Conservation (phyloP, 2,113 vertebrate species). For the Pseudorectes ferrugineus region DNA sequence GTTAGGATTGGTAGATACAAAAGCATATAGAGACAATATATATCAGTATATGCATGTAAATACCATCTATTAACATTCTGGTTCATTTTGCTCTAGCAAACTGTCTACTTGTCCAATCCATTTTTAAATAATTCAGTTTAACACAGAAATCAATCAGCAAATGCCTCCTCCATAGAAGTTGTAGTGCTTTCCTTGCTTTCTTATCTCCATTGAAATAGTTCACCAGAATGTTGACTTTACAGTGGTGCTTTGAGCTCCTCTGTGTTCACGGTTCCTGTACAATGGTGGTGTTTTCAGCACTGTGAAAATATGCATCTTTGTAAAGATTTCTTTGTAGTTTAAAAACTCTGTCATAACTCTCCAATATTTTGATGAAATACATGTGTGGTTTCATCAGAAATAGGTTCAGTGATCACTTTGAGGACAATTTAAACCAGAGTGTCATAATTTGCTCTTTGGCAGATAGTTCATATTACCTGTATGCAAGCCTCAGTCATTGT, state of each 20-base stretch:
- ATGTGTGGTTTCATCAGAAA: neutral
- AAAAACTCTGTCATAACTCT: neutral
- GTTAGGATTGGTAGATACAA: neutral
- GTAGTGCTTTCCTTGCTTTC: neutral
- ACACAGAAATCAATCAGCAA: neutral
- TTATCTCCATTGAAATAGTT: neutral
- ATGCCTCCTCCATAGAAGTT: neutral
- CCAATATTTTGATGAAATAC: neutral
- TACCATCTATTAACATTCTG: neutral
- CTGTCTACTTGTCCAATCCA: neutral
- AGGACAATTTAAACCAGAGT: neutral
- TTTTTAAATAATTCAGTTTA: neutral
- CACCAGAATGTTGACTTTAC: neutral
- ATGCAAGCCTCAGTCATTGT: fast-evolving
- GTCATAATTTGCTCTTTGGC: neutral
- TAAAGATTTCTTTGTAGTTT: neutral
- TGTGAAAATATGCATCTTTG: neutral
- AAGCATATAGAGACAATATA: fast-evolving
- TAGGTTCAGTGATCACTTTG: neutral
- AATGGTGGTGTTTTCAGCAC: neutral
- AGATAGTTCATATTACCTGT: fast-evolving
- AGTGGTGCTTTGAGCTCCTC: neutral
- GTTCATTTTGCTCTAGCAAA: neutral
- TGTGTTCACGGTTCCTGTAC: fast-evolving
- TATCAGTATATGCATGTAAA: neutral